A percentile compares a stretch with the other conserved stretches of the same genome.
These are phyloP conservation scores for Trichacis sp. DNA, from an alignment of 2,888 invertebrate species.

Conservation along the genomic window DNA sequence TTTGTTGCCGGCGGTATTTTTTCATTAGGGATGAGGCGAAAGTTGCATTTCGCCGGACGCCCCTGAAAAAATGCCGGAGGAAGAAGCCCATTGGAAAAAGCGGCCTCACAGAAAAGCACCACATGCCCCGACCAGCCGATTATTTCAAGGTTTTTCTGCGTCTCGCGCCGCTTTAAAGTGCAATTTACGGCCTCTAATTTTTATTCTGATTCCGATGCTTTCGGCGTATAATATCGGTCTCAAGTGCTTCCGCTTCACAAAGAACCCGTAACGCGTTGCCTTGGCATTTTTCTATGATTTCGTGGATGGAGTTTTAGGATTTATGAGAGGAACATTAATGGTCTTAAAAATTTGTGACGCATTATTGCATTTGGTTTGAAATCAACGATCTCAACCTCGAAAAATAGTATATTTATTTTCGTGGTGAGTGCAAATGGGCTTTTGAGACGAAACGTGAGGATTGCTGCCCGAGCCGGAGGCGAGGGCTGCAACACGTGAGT, in stretches of 20 bases:
- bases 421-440: no score
- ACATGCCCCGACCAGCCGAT: background rate
- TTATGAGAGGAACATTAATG: no score
- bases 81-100: constrained; percentile 1
- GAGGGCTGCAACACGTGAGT: no score
- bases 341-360: no score
- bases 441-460: no score
- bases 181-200: constrained; percentile 14
- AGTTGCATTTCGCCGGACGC: background rate
- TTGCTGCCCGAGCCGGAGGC: no score
- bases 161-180: constrained; percentile 11
- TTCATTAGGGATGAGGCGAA: background rate
- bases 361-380: no score
- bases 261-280: no score
- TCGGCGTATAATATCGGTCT: background rate
- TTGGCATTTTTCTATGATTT: no score
- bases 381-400: no score
- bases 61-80: background rate
- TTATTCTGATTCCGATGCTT: constrained; percentile 19
- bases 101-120: constrained; percentile 1
- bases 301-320: no score
- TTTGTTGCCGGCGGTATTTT: constrained; percentile 2
- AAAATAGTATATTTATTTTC: no score
- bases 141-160: constrained; percentile 1
- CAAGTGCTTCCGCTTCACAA: background rate